These are phyloP conservation scores for Cheilosia urbana DNA, from an alignment of 2,888 invertebrate genomes.

Conservation along the genomic window DNA sequence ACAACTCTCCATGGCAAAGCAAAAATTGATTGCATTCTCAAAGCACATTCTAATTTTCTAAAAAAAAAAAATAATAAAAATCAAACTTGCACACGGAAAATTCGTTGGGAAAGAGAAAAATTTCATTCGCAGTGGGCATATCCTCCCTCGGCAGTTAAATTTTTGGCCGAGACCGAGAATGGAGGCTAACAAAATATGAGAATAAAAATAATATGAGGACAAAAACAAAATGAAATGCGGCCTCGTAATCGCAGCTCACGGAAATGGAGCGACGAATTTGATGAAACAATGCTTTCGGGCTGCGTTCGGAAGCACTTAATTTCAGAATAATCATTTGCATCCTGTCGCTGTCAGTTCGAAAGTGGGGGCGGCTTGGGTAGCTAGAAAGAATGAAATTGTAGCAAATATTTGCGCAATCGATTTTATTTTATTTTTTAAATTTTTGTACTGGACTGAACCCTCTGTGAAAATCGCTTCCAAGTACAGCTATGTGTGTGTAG, in stretches of 20 bases:
- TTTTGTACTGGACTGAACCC: neutral
- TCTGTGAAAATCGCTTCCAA: neutral
- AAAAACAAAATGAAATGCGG: conserved; percentile 16
- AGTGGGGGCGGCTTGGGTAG: neutral
- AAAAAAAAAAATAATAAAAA: neutral
- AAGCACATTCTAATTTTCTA: conserved; percentile 7
- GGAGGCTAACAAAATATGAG: neutral
- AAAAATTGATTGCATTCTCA: conserved; percentile 61
- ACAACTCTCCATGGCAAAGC: conserved; percentile 22
- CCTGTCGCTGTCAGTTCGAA: conserved; percentile 19
- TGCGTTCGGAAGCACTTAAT: conserved; percentile 53
- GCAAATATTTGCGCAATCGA: conserved; percentile 46
- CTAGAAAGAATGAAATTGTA: conserved; percentile 28
- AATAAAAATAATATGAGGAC: conserved; percentile 7
- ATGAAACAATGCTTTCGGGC: conserved; percentile 51
- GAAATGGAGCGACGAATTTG: conserved; percentile 49
- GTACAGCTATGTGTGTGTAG: neutral
- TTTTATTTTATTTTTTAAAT: conserved; percentile 12
- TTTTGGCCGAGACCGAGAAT: neutral
- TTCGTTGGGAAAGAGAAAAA: conserved; percentile 17
- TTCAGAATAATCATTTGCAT: conserved; percentile 55
- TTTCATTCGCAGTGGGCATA: conserved; percentile 11
- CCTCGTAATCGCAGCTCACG: conserved; percentile 45
- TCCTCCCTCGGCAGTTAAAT: neutral
- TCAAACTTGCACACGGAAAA: conserved; percentile 15